Percentiles rank a stretch among this genome's conserved stretches.
phyloP scores from a whole-genome alignment of 2,113 vertebrate species.

The Protobothrops flavoviridis region DNA sequence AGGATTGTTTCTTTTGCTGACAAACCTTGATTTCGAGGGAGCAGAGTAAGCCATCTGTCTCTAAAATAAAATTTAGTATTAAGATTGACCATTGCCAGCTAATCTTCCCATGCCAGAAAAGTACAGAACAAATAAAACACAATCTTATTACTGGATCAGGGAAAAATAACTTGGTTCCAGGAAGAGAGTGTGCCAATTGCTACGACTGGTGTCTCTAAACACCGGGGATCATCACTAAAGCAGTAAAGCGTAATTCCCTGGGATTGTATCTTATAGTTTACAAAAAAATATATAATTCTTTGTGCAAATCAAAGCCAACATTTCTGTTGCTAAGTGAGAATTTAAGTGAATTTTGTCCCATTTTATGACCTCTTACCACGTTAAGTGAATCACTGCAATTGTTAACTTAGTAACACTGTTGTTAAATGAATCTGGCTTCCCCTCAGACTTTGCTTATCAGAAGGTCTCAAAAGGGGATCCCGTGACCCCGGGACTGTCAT shows the following conservation, averaged over 20 bases:
- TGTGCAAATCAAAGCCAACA: constrained; percentile 18
- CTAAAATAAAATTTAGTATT: constrained; percentile 30
- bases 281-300: constrained; percentile 49
- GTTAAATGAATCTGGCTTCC: neutral
- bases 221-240: neutral
- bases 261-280: neutral
- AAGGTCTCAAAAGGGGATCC: neutral
- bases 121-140: neutral
- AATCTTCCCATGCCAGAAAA: neutral
- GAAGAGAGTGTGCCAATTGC: neutral
- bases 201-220: neutral
- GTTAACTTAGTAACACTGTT: no score
- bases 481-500: no score
- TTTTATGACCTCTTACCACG: no score
- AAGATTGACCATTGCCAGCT: neutral
- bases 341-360: no score
- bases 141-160: neutral
- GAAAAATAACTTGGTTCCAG: constrained; percentile 12
- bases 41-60: constrained; percentile 24
- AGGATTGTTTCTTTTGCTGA: constrained; percentile 23
- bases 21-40: constrained; percentile 32
- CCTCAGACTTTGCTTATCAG: neutral
- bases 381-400: no score
- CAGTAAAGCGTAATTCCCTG: neutral
- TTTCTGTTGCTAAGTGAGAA: neutral